These are phyloP conservation scores for Leucopternis melanops DNA, from an alignment of 2,113 vertebrate species.

Conservation along the genomic window DNA sequence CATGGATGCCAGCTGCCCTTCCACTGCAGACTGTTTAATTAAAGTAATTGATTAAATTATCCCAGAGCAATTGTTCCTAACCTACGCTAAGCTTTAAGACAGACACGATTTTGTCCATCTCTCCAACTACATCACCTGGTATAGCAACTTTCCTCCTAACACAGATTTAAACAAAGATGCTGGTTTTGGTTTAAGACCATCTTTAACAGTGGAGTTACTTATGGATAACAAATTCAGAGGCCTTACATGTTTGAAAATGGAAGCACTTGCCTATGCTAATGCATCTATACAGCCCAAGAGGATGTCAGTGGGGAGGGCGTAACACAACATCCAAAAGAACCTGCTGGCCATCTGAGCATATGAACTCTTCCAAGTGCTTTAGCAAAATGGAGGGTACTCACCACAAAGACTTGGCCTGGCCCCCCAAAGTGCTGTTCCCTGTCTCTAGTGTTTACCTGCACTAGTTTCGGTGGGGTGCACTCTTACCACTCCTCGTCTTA, in stretches of 20 bases:
- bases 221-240: not conserved
- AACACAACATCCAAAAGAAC: not conserved
- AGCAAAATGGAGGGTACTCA: rapidly evolving
- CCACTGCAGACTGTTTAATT: not conserved
- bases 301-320: not conserved
- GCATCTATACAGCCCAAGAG: not conserved
- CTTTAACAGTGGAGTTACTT: not conserved
- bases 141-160: not conserved
- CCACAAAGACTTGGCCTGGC: not conserved
- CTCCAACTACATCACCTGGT: not conserved
- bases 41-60: not conserved
- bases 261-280: not conserved
- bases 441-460: not conserved
- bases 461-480: not conserved
- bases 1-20: not conserved
- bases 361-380: not conserved
- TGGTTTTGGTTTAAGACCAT: not conserved
- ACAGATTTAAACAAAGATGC: not conserved
- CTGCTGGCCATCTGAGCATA: not conserved
- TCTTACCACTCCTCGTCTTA: not conserved
- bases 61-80: not conserved
- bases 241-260: not conserved
- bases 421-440: not conserved
- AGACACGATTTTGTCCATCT: not conserved
- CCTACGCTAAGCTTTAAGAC: not conserved